A percentile compares a stretch with the other conserved stretches of the same genome.
These are phyloP conservation scores for Orcinus orca DNA, from an alignment of 2,113 vertebrate genomes.

Conservation along the genomic window DNA sequence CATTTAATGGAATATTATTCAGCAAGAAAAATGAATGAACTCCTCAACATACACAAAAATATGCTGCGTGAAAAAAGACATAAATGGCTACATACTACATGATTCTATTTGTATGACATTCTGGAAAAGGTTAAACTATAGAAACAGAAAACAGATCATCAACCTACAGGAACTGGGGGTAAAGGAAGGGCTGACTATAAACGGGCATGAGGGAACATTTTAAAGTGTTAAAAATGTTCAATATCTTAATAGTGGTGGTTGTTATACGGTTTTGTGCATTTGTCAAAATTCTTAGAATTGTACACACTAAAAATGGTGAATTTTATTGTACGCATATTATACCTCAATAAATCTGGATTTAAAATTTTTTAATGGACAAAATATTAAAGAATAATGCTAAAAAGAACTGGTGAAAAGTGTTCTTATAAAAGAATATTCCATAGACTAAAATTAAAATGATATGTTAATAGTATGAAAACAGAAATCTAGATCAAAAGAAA, in stretches of 20 bases:
- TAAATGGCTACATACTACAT: not conserved
- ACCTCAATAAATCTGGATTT: not conserved
- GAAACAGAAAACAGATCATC: not conserved
- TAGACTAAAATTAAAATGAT: not conserved
- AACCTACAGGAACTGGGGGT: not conserved
- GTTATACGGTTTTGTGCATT: not conserved
- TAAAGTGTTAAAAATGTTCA: not conserved
- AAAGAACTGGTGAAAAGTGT: not conserved
- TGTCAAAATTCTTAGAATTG: not conserved
- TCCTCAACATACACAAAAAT: not conserved
- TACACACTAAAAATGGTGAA: not conserved
- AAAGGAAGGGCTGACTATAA: not conserved
- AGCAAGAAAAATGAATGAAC: not conserved
- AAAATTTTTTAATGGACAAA: not conserved
- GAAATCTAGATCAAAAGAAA: not conserved
- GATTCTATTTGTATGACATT: not conserved
- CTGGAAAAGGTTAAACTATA: not conserved
- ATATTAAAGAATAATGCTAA: not conserved
- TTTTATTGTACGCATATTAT: not conserved
- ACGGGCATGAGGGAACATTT: not conserved
- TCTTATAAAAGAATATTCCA: not conserved
- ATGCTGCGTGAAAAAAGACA: not conserved
- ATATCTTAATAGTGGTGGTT: not conserved
- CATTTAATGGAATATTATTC: not conserved
- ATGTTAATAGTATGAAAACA: not conserved